phyloP scores from a whole-genome alignment of 1,140 invertebrate genomes.

The Scaptomyza pallida region DNA sequence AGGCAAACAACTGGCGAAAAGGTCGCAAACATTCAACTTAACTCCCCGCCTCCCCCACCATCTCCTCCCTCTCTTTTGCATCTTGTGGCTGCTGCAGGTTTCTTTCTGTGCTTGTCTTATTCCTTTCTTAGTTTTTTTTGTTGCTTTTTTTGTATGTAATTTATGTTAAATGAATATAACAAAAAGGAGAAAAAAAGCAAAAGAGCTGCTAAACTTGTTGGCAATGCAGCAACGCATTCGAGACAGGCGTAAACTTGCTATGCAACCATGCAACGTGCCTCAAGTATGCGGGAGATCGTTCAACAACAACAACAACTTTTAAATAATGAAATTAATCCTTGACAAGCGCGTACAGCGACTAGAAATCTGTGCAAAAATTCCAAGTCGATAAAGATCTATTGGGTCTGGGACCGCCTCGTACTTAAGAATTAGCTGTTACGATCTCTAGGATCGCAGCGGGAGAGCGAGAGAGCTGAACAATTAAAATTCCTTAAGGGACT shows the following conservation, averaged over 20 bases:
- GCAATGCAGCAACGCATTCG: constrained; percentile 42
- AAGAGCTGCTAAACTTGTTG: constrained; percentile 70
- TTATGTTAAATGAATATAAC: constrained; percentile 82
- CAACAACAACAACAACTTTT: constrained; percentile 44
- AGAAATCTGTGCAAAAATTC: constrained; percentile 53
- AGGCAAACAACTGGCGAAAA: constrained; percentile 71
- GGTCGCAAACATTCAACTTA: constrained; percentile 46
- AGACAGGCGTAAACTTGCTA: constrained; percentile 76
- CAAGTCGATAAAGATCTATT: constrained; percentile 72
- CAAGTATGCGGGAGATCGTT: constrained; percentile 76
- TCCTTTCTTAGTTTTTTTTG: constrained; percentile 15
- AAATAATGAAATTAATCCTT: constrained; percentile 84
- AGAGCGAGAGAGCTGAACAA: constrained; percentile 55
- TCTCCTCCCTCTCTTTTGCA: not conserved
- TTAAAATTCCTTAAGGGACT: constrained; percentile 73
- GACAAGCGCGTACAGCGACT: constrained; percentile 72
- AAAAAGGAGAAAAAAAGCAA: constrained; percentile 72
- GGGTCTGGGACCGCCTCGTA: constrained; percentile 24
- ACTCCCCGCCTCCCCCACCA: not conserved
- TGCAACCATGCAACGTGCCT: constrained; percentile 30
- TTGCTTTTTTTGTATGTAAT: constrained; percentile 76
- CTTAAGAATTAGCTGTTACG: constrained; percentile 48
- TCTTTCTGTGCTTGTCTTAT: constrained; percentile 13
- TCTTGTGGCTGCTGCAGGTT: constrained; percentile 33
- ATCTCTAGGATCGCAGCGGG: constrained; percentile 47